Evolutionary conservation across 2,888 invertebrate genomes (phyloP), one percentile per base, ranked within the genome.

Genomic region (Mamestra brassicae): DNA sequence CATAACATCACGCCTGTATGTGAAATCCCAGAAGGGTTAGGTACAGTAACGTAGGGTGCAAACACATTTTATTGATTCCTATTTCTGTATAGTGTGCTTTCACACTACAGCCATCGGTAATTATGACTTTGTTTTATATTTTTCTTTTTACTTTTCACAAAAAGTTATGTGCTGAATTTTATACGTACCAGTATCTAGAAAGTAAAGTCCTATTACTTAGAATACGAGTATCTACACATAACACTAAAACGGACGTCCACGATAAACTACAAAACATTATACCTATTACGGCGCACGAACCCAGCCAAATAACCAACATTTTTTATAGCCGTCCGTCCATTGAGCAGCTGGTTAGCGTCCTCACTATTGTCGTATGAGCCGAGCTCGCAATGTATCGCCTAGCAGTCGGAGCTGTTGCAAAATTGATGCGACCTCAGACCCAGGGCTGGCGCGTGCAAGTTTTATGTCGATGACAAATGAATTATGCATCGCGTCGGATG

Each of bases 381-480:
- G 7, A 62, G 57, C 58, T 69, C 68, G 86, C 83, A 78, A 81
- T 80, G 87, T 80, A 87, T 64, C 55, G 42, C 61, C 54, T 60
- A 67, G 64, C 54, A 69, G 76, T 45, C 60, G 68, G 77, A n/a
- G 50, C 42, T 70, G 73, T 64, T 87, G 85, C 80, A 87, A 86
- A 76, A 86, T 87, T 86, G 80, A 87, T 87, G 87, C 69, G 72
- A 71, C 67, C 76, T 74, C 74, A 84, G 74, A 81, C 70, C 71
- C 66, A 70, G 76, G 74, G 75, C 55, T 68, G 74, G 73, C 72
- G 76, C 76, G 64, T 87, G 86, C 89, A 89, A 80, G 78, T 86
- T 89, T 86, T 69, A 88, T 87, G 82, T 58, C 81, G 67, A 78
- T 85, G 85, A 85, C 87, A 85, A 77, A 82, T 87, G 80, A 88